Conservation (phyloP, 23 tunicate species). For the Halocynthia roretzi region DNA sequence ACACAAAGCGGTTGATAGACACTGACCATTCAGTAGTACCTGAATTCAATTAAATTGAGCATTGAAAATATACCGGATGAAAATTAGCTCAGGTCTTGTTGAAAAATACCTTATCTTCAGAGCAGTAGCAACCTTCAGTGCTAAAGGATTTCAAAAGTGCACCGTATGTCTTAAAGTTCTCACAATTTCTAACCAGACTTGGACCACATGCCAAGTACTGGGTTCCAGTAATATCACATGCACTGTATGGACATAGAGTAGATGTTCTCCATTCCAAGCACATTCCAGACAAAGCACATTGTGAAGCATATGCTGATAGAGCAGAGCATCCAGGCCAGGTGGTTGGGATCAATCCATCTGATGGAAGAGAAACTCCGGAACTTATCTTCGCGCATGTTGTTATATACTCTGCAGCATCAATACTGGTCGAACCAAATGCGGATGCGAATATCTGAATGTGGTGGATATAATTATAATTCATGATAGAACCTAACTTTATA, state of each 20-base stretch:
- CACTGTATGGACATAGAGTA: conserved; percentile 75
- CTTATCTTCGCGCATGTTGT: conserved; percentile 64
- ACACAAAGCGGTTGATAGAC: conserved; percentile 58
- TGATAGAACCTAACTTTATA: background rate
- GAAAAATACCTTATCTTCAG: conserved; percentile 51
- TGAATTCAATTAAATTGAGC: conserved; percentile 5
- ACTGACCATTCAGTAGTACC: conserved; percentile 77
- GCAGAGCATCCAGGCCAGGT: conserved; percentile 96
- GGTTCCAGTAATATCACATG: conserved; percentile 30
- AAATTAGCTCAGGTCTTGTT: background rate
- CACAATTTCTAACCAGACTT: conserved; percentile 67
- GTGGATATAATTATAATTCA: background rate
- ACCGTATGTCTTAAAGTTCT: conserved; percentile 77
- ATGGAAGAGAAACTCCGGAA: conserved; percentile 47
- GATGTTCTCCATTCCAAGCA: conserved; percentile 83
- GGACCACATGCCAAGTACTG: conserved; percentile 78
- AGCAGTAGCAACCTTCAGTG: conserved; percentile 93
- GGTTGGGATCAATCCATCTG: conserved; percentile 32
- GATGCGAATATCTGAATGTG: conserved; percentile 17
- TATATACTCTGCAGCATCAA: conserved; percentile 62
- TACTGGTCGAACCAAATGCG: conserved; percentile 23
- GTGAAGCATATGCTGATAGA: conserved; percentile 66
- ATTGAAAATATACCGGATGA: background rate
- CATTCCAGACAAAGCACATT: conserved; percentile 54
- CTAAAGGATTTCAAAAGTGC: conserved; percentile 27